A percentile compares a stretch with the other conserved stretches of the same genome.
These are phyloP conservation scores for Emmelina monodactyla DNA, from an alignment of 2,888 invertebrate species.

Conservation along the genomic window DNA sequence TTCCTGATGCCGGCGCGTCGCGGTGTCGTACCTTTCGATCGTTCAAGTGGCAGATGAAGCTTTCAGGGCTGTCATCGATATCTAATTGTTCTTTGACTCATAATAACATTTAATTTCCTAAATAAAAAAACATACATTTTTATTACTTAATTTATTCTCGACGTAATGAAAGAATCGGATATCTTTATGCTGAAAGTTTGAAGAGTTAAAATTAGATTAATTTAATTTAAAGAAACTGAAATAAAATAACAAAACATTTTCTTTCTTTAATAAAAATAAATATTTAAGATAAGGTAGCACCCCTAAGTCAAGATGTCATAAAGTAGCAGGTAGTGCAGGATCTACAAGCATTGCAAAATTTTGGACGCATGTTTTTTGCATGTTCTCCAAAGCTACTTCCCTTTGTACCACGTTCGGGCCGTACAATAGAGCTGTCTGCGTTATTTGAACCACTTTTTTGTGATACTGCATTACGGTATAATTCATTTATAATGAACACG, in stretches of 20 bases:
- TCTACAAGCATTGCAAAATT: slow-evolving; percentile 49
- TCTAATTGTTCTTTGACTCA: neutral
- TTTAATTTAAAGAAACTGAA: slow-evolving; percentile 18
- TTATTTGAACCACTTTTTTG: slow-evolving; percentile 19
- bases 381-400: slow-evolving; percentile 30
- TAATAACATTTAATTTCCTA: no score
- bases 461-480: slow-evolving; percentile 11
- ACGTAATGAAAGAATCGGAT: neutral
- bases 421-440: slow-evolving; percentile 39
- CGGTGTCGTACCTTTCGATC: slow-evolving; percentile 60
- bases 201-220: neutral
- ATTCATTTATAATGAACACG: slow-evolving; percentile 17
- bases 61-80: slow-evolving; percentile 51
- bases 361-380: slow-evolving; percentile 47
- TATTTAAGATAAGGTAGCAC: slow-evolving; percentile 22
- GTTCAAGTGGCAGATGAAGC: slow-evolving; percentile 67
- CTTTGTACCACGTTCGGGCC: slow-evolving; percentile 21
- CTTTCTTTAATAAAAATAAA: slow-evolving; percentile 1
- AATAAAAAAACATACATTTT: neutral
- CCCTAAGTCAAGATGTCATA: slow-evolving; percentile 59
- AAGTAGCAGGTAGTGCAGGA: slow-evolving; percentile 57
- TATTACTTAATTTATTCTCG: neutral
- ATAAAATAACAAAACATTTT: slow-evolving; percentile 11
- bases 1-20: slow-evolving; percentile 62
- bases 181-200: neutral